Percentiles rank a stretch among this genome's conserved stretches.
These are phyloP conservation scores for Eilema griseolum DNA, from an alignment of 2,888 invertebrate genomes.

Conservation along the genomic window DNA sequence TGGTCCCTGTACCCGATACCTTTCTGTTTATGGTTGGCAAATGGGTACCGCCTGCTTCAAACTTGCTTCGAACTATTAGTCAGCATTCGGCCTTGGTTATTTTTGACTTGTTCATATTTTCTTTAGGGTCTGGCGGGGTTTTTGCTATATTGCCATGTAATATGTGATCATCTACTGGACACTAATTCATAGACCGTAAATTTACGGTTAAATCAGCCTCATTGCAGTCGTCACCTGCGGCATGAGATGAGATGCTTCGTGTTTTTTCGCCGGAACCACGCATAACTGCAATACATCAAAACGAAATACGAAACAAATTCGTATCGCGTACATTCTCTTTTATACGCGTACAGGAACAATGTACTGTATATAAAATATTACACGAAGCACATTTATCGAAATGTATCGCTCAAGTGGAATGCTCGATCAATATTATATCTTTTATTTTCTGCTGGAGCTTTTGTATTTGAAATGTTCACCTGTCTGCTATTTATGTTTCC, in stretches of 20 bases:
- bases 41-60: too few species aligned
- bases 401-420: conserved; percentile 27
- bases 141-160: too few species aligned
- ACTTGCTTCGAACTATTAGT: too few species aligned
- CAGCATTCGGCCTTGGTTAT: too few species aligned
- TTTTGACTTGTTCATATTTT: too few species aligned
- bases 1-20: too few species aligned
- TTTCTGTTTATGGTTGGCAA: too few species aligned
- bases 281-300: neutral
- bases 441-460: conserved; percentile 9
- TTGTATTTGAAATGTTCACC: conserved; percentile 1
- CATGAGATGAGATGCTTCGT: neutral
- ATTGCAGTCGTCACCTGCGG: neutral
- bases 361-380: conserved; percentile 5
- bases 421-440: conserved; percentile 35
- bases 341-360: neutral
- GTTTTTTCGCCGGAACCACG: neutral
- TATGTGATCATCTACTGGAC: too few species aligned
- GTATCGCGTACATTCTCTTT: neutral
- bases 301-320: neutral
- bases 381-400: neutral
- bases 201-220: too few species aligned
- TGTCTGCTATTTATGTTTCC: conserved; percentile 9
- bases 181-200: too few species aligned
- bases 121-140: too few species aligned